A percentile compares a stretch with the other conserved stretches of the same genome.
phyloP scores from a whole-genome alignment of 2,797 vertebrate genomes.

The Netta rufina region DNA sequence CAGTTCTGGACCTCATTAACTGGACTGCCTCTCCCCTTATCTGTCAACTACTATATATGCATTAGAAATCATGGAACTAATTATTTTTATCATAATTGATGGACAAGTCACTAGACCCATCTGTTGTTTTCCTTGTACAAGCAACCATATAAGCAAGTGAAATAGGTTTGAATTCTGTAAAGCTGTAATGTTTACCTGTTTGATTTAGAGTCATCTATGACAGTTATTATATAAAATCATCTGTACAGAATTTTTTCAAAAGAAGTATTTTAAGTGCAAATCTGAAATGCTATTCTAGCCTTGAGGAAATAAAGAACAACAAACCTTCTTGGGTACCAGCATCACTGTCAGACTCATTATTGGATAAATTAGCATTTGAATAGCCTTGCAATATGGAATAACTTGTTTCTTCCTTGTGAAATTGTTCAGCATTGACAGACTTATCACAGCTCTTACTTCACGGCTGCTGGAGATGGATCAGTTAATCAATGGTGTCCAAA shows the following conservation, averaged over 20 bases:
- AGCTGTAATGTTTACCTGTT: fast-evolving
- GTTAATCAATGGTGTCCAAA: neutral
- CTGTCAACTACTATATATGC: neutral
- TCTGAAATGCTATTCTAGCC: neutral
- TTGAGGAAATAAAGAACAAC: neutral
- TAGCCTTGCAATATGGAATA: neutral
- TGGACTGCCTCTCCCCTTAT: neutral
- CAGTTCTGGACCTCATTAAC: neutral
- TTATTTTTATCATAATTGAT: neutral
- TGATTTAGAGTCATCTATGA: neutral
- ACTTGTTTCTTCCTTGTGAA: constrained; percentile 39
- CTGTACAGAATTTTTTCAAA: neutral
- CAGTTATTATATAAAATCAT: neutral
- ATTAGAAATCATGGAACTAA: neutral
- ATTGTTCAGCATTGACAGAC: neutral
- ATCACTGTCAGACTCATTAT: neutral
- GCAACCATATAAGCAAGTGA: neutral
- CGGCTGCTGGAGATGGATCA: neutral
- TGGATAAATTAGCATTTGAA: constrained; percentile 30
- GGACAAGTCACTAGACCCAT: neutral
- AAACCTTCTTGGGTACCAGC: neutral
- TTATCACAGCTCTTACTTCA: neutral
- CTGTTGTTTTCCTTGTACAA: neutral
- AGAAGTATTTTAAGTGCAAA: neutral
- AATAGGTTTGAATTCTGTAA: neutral